phyloP scores from a whole-genome alignment of 2,888 invertebrate species.

The Conistra vaccinii region DNA sequence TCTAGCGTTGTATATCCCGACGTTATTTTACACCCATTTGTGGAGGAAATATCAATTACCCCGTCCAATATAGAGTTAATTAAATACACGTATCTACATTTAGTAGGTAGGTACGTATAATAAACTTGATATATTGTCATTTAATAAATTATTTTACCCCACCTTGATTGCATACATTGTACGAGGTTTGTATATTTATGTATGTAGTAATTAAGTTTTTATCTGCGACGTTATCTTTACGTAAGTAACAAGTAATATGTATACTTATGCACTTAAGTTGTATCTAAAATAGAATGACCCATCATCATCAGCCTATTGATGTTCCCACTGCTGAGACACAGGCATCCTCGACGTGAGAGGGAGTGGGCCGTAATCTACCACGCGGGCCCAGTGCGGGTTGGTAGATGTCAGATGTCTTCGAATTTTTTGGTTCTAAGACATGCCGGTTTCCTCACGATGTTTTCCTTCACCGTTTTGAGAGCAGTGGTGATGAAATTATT shows the following conservation, averaged over 20 bases:
- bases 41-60: constrained; percentile 51
- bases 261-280: neutral
- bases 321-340: too few relatives aligned
- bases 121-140: constrained; percentile 58
- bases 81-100: constrained; percentile 34
- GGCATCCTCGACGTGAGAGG: too few relatives aligned
- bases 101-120: constrained; percentile 31
- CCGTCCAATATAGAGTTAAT: constrained; percentile 54
- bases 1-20: constrained; percentile 12
- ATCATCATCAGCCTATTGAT: too few relatives aligned
- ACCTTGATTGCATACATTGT: constrained; percentile 36
- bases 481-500: too few relatives aligned
- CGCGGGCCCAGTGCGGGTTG: too few relatives aligned
- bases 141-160: constrained; percentile 54
- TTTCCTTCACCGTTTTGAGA: too few relatives aligned
- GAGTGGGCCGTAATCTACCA: too few relatives aligned
- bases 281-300: neutral
- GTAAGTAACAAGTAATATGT: neutral
- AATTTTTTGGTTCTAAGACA: too few relatives aligned
- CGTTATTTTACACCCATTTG: constrained; percentile 5
- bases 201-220: constrained; percentile 17
- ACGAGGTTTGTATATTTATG: neutral
- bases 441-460: too few relatives aligned
- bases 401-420: too few relatives aligned
- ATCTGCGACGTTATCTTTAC: neutral